Evolutionary conservation across 2,797 vertebrate genomes (phyloP), one percentile per base, ranked within the genome.

Genomic region (Chelon labrosus): DNA sequence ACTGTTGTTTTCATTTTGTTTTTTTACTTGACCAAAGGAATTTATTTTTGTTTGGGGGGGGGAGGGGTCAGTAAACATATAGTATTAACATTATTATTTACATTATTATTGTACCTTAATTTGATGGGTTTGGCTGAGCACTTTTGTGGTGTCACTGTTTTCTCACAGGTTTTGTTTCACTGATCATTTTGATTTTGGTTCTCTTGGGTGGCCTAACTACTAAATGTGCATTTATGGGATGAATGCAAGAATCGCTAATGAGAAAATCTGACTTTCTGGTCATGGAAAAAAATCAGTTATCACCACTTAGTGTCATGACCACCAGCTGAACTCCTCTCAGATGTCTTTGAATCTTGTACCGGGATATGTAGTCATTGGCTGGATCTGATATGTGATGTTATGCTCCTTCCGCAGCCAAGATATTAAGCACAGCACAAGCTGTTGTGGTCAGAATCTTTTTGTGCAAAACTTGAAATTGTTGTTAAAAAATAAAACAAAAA

Each of bases 1-100:
- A 87, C 84, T 69, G 58, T 79, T 85, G 79, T 86, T 87, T 83
- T 79, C 17, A 68, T 81, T 86, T 87, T 84, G 65, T 90, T 89
- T 92, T 94, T 94, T 93, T 92, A 95, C 94, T 93, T 91, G 93
- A 96, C 93, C 94, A 95, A 96, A 96, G 92, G 92, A 94, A 89
- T 93, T 93, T 91, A 88, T 93, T 93, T 94, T 93, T 91, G 71
- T 94, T 93, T 91, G 72, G 85, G 3, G 72, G 85, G 3, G n/a
- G 77, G 63, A 3, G 11, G 80, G 82, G 71, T 83, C 65, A 70
- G 53, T 73, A 82, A 92, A 91, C 88, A 80, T 66, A 70, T 90
- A 85, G 88, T 87, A 80, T 90, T 89, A 90, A 89, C 86, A 80
- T 87, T 89, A 88, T 88, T 93, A 88, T 93, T 93, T 85, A 87